A percentile compares a stretch with the other conserved stretches of the same genome.
phyloP scores from a whole-genome alignment of 2,113 vertebrate species.

The Petromus typicus region DNA sequence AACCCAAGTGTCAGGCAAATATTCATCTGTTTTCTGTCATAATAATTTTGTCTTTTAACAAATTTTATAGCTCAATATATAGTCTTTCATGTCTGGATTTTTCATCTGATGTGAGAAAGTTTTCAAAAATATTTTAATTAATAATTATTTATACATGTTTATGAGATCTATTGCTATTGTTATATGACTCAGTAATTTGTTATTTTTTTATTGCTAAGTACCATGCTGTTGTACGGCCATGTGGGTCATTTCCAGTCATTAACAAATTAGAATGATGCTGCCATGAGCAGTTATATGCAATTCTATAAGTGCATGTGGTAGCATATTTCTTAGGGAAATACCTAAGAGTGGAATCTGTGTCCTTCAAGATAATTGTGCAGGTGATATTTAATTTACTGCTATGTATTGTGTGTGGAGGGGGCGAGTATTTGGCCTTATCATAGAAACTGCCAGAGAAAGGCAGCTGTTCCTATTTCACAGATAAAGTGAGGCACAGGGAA shows the following conservation, averaged over 20 bases:
- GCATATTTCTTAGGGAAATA: slow-evolving; percentile 25
- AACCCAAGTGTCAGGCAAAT: background rate
- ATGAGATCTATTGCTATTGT: background rate
- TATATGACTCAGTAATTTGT: background rate
- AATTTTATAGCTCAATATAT: background rate
- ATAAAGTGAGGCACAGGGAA: background rate
- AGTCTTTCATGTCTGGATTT: background rate
- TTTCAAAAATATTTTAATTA: background rate
- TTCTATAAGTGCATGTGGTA: background rate
- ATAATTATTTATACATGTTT: background rate
- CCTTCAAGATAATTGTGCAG: background rate
- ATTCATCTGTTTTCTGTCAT: background rate
- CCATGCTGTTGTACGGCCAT: background rate
- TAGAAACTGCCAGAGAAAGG: background rate
- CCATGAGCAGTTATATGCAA: background rate
- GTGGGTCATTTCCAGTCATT: background rate
- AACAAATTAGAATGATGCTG: background rate
- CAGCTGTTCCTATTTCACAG: background rate
- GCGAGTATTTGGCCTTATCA: background rate
- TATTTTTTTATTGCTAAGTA: background rate
- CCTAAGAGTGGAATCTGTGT: background rate
- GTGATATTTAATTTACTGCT: background rate
- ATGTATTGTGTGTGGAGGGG: background rate
- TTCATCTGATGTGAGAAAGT: background rate
- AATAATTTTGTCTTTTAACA: background rate